Base-by-base conservation (phyloP, 2,113 vertebrate genomes). In the Perca schrenkii region DNA sequence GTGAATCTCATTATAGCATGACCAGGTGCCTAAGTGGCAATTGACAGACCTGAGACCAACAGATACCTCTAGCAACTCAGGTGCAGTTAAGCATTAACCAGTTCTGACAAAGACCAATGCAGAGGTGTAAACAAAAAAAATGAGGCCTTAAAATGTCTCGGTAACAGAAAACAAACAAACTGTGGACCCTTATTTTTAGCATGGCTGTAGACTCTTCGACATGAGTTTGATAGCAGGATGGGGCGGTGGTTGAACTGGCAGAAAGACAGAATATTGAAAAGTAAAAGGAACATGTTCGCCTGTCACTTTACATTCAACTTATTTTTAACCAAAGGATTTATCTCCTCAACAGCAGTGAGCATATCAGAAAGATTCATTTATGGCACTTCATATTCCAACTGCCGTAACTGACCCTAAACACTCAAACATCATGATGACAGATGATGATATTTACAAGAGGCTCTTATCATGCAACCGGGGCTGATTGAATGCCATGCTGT, bases 381-480 rank as follows among this genome's bases (percentile, higher is more conserved):
- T 54, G 21, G 36, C 52, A 12, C 50, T 82, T 34, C 12, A 12
- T 40, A 25, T 76, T 63, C 47, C 21, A 34, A 1, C 57, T 19
- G 43, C 67, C 53, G n/a, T n/a, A 47, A 25, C 4, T 73, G 58
- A 80, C 54, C 61, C 65, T 10, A 34, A 53, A 22, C 58, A 58
- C 58, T 83, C 28, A 49, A 58, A 62, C 57, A 47, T 31, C 50
- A 6, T 1, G 15, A 46, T 21, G 40, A 65, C 7, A 53, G 46
- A 60, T 53, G 58, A 54, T 74, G 62, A 62, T 78, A 46, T 68
- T 67, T 47, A 77, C 28, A 15, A 79, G 70, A 75, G 71, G 40
- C 74, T 83, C 77, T 85, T 49, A 53, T 70, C 19, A 3, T 25
- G 25, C 61, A 65, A 46, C 66, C 36, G 10, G n/a, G 16, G 36